phyloP scores from a whole-genome alignment of 2,113 vertebrate species.

The Pholis gunnellus region DNA sequence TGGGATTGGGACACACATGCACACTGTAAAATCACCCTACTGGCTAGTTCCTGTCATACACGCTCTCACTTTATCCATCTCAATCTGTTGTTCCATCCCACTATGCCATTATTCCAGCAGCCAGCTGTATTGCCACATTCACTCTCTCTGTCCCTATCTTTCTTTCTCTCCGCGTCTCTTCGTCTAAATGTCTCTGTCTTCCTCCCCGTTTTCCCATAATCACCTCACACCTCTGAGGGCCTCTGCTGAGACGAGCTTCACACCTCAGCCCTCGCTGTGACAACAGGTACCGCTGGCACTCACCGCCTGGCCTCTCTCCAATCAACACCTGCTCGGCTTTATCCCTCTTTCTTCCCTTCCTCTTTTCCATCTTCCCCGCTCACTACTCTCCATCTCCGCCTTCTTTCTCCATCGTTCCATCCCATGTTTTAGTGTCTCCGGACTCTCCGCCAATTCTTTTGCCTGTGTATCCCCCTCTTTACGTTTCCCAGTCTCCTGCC shows the following conservation, averaged over 20 bases:
- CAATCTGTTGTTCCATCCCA: slow-evolving; percentile 70
- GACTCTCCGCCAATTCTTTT: background rate
- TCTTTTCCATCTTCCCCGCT: slow-evolving; percentile 39
- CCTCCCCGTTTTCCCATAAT: slow-evolving; percentile 77
- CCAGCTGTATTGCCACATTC: slow-evolving; percentile 73
- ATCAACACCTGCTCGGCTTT: slow-evolving; percentile 82
- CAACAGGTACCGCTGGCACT: slow-evolving; percentile 80
- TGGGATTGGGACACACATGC: slow-evolving; percentile 22
- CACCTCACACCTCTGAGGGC: slow-evolving; percentile 78
- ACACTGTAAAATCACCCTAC: slow-evolving; percentile 46
- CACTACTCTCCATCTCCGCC: slow-evolving; percentile 14
- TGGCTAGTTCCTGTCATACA: slow-evolving; percentile 61
- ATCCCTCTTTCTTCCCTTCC: slow-evolving; percentile 58
- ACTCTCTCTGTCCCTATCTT: slow-evolving; percentile 60
- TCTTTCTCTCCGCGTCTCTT: slow-evolving; percentile 55
- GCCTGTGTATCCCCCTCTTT: slow-evolving; percentile 8
- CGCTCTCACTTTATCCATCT: slow-evolving; percentile 65
- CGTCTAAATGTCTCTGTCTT: slow-evolving; percentile 76
- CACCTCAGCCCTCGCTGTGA: slow-evolving; percentile 77
- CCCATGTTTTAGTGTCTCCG: slow-evolving; percentile 23
- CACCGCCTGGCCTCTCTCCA: slow-evolving; percentile 79
- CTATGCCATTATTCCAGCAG: slow-evolving; percentile 69
- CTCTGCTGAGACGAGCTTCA: slow-evolving; percentile 77
- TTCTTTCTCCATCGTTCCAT: slow-evolving; percentile 35
- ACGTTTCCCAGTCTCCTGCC: slow-evolving; percentile 22